Conservation (phyloP, 2,888 invertebrate genomes). For the Drosophila pegasa region DNA sequence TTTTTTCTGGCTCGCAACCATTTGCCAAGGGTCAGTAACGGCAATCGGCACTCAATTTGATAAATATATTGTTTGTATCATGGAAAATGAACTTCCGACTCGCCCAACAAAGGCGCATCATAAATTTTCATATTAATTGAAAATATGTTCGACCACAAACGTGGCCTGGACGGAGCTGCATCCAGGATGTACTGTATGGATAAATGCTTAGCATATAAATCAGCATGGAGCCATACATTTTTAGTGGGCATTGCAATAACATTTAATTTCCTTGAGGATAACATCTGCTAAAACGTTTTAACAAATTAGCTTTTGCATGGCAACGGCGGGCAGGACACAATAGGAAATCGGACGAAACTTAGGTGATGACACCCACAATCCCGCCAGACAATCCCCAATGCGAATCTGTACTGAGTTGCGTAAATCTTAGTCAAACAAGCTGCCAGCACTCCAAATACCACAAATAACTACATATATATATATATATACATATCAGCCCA, state of each 20-base stretch:
- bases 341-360: slow-evolving; percentile 7
- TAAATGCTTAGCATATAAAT: slow-evolving; percentile 26
- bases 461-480: slow-evolving; percentile 32
- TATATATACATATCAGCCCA: slow-evolving; percentile 25
- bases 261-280: slow-evolving; percentile 71
- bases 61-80: slow-evolving; percentile 34
- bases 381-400: slow-evolving; percentile 49
- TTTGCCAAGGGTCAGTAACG: slow-evolving; percentile 24
- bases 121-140: slow-evolving; percentile 64
- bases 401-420: slow-evolving; percentile 68
- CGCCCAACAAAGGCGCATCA: slow-evolving; percentile 34
- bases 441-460: slow-evolving; percentile 21
- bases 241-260: slow-evolving; percentile 36
- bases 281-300: slow-evolving; percentile 69
- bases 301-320: slow-evolving; percentile 64
- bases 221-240: slow-evolving; percentile 25
- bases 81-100: slow-evolving; percentile 58
- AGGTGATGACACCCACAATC: neutral
- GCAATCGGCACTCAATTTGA: slow-evolving; percentile 30
- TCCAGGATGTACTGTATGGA: slow-evolving; percentile 9
- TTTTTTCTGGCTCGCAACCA: slow-evolving; percentile 8
- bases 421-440: slow-evolving; percentile 65
- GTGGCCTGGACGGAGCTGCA: too few species aligned
- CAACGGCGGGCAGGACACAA: slow-evolving; percentile 41
- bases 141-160: slow-evolving; percentile 36